Evolutionary conservation across 2,888 invertebrate genomes (phyloP).

Genomic region (Lycocerus yunnanus): DNA sequence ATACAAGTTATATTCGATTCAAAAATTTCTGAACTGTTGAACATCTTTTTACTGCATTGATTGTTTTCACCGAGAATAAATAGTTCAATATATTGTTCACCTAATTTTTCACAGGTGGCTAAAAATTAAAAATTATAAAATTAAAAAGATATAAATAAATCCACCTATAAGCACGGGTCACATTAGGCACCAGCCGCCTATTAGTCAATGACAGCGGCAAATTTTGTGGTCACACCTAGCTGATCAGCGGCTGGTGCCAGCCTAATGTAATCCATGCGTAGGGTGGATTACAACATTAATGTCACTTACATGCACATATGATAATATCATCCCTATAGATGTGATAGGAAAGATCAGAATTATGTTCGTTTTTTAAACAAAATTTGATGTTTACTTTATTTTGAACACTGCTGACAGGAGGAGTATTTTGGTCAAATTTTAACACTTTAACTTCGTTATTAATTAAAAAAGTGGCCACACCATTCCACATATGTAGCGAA

Average conservation of each 20-base stretch:
- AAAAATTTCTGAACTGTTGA: constrained; percentile 51
- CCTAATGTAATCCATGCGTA: too few relatives aligned
- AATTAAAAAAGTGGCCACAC: constrained; percentile 49
- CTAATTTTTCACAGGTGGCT: constrained; percentile 44
- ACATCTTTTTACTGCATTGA: constrained; percentile 50
- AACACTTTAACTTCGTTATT: constrained; percentile 49
- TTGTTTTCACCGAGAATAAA: constrained; percentile 48
- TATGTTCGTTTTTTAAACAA: constrained; percentile 31
- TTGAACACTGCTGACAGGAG: constrained; percentile 39
- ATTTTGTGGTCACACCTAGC: too few relatives aligned
- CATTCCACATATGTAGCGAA: constrained; percentile 51
- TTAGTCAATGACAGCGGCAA: too few relatives aligned
- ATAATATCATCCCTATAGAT: constrained; percentile 50
- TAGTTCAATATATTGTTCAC: constrained; percentile 51
- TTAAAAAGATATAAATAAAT: neutral
- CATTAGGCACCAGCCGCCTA: too few relatives aligned
- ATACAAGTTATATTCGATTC: constrained; percentile 50
- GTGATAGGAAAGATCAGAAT: constrained; percentile 40
- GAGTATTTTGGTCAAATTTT: constrained; percentile 44
- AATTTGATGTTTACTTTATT: constrained; percentile 34
- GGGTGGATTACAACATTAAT: neutral
- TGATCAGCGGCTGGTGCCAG: too few relatives aligned
- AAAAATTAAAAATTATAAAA: constrained; percentile 38
- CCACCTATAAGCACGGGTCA: too few relatives aligned
- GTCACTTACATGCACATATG: constrained; percentile 49